A percentile compares a stretch with the other conserved stretches of the same genome.
These are phyloP conservation scores for Hippocampus abdominalis DNA, from an alignment of 2,113 vertebrate genomes.

Conservation along the genomic window DNA sequence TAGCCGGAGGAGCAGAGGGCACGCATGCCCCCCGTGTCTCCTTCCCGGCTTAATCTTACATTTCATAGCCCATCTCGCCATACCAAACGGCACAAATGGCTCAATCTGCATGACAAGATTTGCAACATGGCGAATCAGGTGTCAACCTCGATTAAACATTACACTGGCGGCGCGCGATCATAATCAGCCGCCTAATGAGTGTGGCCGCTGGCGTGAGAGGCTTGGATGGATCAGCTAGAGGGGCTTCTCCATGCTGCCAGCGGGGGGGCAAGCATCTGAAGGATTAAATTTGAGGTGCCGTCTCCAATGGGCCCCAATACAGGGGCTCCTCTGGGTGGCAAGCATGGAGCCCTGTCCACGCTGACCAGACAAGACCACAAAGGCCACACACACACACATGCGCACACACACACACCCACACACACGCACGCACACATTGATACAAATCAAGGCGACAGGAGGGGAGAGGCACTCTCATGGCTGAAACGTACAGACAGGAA, in stretches of 20 bases:
- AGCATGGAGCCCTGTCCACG: constrained; percentile 71
- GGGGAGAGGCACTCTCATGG: constrained; percentile 82
- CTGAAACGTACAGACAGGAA: constrained; percentile 76
- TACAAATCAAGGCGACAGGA: constrained; percentile 63
- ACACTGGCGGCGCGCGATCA: constrained; percentile 95
- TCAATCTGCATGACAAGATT: constrained; percentile 99
- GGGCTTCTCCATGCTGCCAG: constrained; percentile 91
- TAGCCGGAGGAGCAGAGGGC: constrained; percentile 83
- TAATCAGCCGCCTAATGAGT: constrained; percentile 99
- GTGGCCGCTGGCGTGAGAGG: constrained; percentile 74
- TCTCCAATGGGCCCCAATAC: constrained; percentile 74
- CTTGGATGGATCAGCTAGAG: constrained; percentile 66
- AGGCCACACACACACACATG: constrained; percentile 79
- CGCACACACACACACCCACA: constrained; percentile 72
- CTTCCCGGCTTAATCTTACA: constrained; percentile 97
- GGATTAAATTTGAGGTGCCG: constrained; percentile 75
- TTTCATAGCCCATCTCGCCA: constrained; percentile 98
- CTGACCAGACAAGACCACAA: constrained; percentile 85
- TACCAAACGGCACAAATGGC: constrained; percentile 98
- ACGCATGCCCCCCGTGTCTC: constrained; percentile 79
- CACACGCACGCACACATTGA: constrained; percentile 62
- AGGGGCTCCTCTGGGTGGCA: constrained; percentile 85
- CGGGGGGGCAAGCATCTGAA: constrained; percentile 58
- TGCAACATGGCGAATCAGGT: constrained; percentile 99
- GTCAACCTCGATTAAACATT: constrained; percentile 99